These are phyloP conservation scores for Margaritifera margaritifera DNA, from an alignment of 2,888 invertebrate genomes.

Conservation along the genomic window DNA sequence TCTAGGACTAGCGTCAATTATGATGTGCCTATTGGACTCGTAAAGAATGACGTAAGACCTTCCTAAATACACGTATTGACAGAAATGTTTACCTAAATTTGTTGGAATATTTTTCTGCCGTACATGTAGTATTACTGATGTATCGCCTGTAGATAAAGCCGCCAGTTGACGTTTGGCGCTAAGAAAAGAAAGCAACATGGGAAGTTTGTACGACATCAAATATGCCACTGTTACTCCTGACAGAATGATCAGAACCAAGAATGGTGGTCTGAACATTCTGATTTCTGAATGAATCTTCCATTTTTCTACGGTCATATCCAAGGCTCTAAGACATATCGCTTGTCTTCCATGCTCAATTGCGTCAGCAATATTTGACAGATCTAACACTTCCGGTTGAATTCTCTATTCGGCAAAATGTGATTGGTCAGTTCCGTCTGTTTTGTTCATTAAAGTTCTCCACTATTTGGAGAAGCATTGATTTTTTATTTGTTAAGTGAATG, in stretches of 20 bases:
- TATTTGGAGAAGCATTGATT: no score
- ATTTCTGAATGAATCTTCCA: no score
- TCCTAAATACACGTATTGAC: background rate
- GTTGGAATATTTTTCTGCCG: slow-evolving; percentile 42
- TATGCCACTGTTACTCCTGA: slow-evolving; percentile 41
- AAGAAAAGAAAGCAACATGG: slow-evolving; percentile 29
- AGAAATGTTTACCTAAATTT: slow-evolving; percentile 36
- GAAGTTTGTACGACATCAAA: slow-evolving; percentile 30
- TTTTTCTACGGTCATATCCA: no score
- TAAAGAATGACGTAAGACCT: background rate
- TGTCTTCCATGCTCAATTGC: no score
- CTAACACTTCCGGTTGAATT: no score
- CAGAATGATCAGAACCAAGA: slow-evolving; percentile 30
- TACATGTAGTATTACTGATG: slow-evolving; percentile 39
- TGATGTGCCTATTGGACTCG: background rate
- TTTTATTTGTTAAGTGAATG: no score
- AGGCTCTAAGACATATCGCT: no score
- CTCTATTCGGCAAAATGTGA: no score
- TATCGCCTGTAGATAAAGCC: slow-evolving; percentile 25
- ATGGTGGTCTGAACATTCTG: no score
- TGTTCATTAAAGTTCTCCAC: no score
- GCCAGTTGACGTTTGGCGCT: slow-evolving; percentile 24
- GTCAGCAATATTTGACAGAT: no score
- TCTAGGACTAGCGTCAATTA: background rate
- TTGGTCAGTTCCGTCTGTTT: no score